Conservation (phyloP, 1,140 invertebrate genomes). For the Euura lappo region DNA sequence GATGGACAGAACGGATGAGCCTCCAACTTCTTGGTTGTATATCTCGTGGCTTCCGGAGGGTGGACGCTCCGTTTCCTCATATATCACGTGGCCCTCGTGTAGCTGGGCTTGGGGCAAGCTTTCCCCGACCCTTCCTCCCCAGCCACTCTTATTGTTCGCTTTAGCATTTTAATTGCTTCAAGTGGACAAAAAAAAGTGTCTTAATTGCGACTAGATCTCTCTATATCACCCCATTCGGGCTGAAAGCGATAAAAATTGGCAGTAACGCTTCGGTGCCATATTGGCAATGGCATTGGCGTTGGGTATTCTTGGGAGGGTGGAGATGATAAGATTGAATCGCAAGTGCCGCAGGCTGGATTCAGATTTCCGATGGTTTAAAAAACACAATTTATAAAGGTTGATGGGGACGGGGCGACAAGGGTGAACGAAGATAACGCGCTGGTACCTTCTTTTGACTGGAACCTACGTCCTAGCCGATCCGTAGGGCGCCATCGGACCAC, state of each 20-base stretch:
- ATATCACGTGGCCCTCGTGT: not conserved
- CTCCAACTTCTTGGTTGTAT: constrained; percentile 7
- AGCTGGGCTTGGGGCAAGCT: not conserved
- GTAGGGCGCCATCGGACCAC: not conserved
- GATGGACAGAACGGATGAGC: constrained; percentile 6
- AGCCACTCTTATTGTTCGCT: not conserved
- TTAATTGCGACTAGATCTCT: not conserved
- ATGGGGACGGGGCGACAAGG: not conserved
- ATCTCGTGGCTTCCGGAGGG: constrained; percentile 6
- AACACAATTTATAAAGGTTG: not conserved
- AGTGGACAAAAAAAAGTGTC: not conserved
- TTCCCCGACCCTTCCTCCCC: not conserved
- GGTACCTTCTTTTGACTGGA: not conserved
- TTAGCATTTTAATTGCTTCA: not conserved
- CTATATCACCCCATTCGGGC: not conserved
- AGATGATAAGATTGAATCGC: not conserved
- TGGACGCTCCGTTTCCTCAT: constrained; percentile 3
- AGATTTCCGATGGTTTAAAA: not conserved
- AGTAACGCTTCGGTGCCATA: too few relatives aligned
- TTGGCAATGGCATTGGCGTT: too few relatives aligned
- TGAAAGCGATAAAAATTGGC: too few relatives aligned
- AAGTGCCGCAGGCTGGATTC: not conserved
- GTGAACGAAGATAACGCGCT: not conserved
- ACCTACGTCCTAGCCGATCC: not conserved
- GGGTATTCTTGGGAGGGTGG: not conserved